phyloP scores from a whole-genome alignment of 2,888 invertebrate genomes.

The Eupithecia subfuscata region DNA sequence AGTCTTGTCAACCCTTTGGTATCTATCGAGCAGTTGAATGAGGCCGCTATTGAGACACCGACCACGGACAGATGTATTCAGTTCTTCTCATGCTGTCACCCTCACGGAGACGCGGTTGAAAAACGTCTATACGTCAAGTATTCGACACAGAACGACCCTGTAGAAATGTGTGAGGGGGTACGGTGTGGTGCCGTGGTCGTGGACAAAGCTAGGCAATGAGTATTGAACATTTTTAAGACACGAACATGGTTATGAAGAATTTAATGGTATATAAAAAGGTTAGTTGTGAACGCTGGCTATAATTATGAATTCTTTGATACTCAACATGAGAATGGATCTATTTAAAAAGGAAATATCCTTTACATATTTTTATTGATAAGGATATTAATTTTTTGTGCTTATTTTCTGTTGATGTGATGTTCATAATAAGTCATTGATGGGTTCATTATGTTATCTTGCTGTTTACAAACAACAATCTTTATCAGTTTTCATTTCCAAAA shows the following conservation, averaged over 20 bases:
- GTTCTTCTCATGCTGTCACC: slow-evolving; percentile 62
- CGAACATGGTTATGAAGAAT: neutral
- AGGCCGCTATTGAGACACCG: slow-evolving; percentile 59
- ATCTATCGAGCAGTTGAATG: slow-evolving; percentile 46
- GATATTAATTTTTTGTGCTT: neutral
- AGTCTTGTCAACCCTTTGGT: slow-evolving; percentile 36
- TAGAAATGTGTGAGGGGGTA: neutral
- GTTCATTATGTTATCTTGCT: neutral
- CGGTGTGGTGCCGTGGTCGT: neutral
- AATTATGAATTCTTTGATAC: neutral
- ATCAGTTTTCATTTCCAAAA: no score
- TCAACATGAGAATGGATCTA: neutral
- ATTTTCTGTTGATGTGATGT: neutral
- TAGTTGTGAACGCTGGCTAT: neutral
- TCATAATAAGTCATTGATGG: no score
- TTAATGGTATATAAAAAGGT: neutral
- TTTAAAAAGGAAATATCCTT: no score
- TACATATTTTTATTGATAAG: no score
- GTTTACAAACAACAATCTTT: neutral
- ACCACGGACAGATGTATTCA: slow-evolving; percentile 66
- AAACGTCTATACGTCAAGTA: slow-evolving; percentile 41
- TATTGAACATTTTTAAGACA: no score
- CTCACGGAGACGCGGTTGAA: slow-evolving; percentile 34
- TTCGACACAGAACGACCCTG: slow-evolving; percentile 31
- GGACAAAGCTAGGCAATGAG: neutral